Percentiles rank a stretch among this genome's conserved stretches.
These are phyloP conservation scores for Sicus ferrugineus DNA, from an alignment of 2,888 invertebrate genomes.

Conservation along the genomic window DNA sequence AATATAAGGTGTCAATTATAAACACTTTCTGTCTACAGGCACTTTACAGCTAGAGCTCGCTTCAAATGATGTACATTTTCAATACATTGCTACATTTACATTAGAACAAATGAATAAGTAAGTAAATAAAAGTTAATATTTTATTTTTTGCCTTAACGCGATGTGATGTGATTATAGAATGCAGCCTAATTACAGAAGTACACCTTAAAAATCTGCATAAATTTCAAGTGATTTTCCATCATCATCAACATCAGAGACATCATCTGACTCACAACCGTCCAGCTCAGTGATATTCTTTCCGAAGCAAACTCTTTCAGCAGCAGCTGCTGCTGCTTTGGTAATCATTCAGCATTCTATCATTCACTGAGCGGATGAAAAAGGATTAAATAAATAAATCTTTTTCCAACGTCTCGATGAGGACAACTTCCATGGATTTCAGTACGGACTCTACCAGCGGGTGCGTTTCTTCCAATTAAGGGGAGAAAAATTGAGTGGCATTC, in stretches of 20 bases:
- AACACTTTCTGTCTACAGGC: too few species aligned
- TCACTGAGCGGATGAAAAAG: conserved; percentile 35
- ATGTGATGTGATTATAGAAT: too few species aligned
- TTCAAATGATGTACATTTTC: too few species aligned
- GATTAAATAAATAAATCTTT: conserved; percentile 47
- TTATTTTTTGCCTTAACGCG: too few species aligned
- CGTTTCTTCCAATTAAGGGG: conserved; percentile 42
- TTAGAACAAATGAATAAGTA: too few species aligned
- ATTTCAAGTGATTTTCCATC: conserved; percentile 7
- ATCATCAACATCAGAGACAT: neutral
- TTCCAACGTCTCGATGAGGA: conserved; percentile 28
- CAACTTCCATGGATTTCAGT: neutral
- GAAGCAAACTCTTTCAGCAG: conserved; percentile 17
- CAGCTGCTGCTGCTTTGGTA: conserved; percentile 18
- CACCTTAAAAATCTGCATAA: conserved; percentile 29
- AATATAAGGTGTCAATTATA: too few species aligned
- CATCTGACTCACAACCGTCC: neutral
- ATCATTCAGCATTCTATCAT: conserved; percentile 13
- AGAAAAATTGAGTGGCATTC: conserved; percentile 40
- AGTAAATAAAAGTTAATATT: too few species aligned
- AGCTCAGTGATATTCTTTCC: neutral
- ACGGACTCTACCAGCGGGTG: neutral
- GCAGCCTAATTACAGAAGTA: conserved; percentile 22
- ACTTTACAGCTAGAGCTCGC: too few species aligned
- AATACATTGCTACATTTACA: too few species aligned